Evolutionary conservation across 1,140 invertebrate species (phyloP).

Genomic region (Drosophila yakuba): DNA sequence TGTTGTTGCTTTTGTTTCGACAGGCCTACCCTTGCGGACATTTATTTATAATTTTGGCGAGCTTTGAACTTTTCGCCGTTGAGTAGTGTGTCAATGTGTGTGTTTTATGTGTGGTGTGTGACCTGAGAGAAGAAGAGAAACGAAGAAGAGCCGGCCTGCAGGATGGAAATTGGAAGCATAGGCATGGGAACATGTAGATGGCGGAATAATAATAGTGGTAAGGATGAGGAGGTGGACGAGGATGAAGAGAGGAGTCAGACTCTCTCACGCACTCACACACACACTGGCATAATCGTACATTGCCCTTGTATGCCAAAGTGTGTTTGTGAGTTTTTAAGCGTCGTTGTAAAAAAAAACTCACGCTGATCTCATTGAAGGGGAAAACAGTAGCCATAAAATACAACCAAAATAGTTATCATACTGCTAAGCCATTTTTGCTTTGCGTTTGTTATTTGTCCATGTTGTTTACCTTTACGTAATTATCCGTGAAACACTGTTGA

Average conservation of each 20-base stretch:
- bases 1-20: slow-evolving; percentile 29
- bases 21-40: slow-evolving; percentile 35
- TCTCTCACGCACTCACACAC: slow-evolving; percentile 38
- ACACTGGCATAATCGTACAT: slow-evolving; percentile 70
- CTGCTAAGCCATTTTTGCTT: slow-evolving; percentile 22
- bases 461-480: slow-evolving; percentile 82
- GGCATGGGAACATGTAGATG: slow-evolving; percentile 17
- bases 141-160: slow-evolving; percentile 35
- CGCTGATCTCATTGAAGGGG: slow-evolving; percentile 74
- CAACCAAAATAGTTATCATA: slow-evolving; percentile 18
- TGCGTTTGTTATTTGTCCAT: slow-evolving; percentile 58
- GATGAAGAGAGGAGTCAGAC: slow-evolving; percentile 9
- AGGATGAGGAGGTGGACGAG: slow-evolving; percentile 1
- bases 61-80: slow-evolving; percentile 66
- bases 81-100: slow-evolving; percentile 19
- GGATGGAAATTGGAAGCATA: slow-evolving; percentile 24
- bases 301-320: slow-evolving; percentile 53
- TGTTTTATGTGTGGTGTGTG: slow-evolving; percentile 29
- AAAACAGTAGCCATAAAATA: slow-evolving; percentile 49
- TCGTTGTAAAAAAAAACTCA: slow-evolving; percentile 43
- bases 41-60: slow-evolving; percentile 29
- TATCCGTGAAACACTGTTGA: slow-evolving; percentile 71
- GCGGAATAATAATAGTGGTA: slow-evolving; percentile 26
- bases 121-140: slow-evolving; percentile 40
- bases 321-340: slow-evolving; percentile 28